Percentiles rank a stretch among this genome's conserved stretches.
phyloP scores from a whole-genome alignment of 2,113 vertebrate genomes.

The Melozone crissalis region DNA sequence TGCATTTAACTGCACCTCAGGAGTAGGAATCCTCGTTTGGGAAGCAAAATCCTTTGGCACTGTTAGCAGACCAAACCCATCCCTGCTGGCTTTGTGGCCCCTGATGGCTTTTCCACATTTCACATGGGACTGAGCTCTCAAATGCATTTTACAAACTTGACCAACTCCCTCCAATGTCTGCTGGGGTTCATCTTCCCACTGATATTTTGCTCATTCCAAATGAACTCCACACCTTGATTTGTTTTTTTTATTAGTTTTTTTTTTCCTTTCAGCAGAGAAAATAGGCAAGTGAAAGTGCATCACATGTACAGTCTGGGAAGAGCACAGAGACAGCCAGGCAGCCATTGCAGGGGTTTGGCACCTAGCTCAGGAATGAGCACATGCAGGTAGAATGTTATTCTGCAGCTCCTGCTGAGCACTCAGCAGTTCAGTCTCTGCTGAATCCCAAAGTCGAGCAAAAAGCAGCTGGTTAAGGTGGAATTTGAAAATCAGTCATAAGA shows the following conservation, averaged over 20 bases:
- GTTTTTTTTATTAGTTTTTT: not conserved
- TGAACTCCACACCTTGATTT: not conserved
- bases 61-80: not conserved
- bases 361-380: not conserved
- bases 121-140: not conserved
- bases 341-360: conserved; percentile 39
- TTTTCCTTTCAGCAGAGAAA: not conserved
- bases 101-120: conserved; percentile 37
- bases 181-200: not conserved
- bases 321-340: not conserved
- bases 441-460: not conserved
- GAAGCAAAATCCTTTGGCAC: conserved; percentile 33
- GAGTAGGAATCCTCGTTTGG: not conserved
- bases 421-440: not conserved
- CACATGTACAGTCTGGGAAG: not conserved
- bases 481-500: conserved; percentile 54
- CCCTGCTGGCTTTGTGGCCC: not conserved
- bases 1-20: not conserved
- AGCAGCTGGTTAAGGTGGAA: conserved; percentile 64
- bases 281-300: not conserved
- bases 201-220: not conserved
- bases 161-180: not conserved
- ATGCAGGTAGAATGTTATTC: conserved; percentile 31
- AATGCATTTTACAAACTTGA: not conserved
- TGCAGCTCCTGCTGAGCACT: not conserved